Conservation (phyloP, 2,113 vertebrate genomes). For the Melanerpes aurifrons region DNA sequence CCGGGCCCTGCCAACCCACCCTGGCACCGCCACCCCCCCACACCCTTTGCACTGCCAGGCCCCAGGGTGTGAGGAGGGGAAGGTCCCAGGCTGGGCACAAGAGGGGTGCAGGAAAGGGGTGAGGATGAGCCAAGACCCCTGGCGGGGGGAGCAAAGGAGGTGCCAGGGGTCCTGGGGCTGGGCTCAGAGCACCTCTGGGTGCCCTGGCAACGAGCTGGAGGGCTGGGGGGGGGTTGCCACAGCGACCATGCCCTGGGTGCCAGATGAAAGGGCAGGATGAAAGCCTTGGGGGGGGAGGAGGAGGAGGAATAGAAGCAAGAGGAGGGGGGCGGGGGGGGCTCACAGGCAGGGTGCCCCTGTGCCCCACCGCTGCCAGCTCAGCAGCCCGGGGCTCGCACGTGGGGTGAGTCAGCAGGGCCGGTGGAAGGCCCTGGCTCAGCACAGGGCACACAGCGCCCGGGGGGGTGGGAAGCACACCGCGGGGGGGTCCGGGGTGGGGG, state of each 20-base stretch:
- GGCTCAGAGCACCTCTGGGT: background rate
- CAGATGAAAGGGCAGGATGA: conserved; percentile 12
- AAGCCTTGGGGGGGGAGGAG: background rate
- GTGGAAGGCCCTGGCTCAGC: conserved; percentile 49
- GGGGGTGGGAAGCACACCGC: too few species aligned
- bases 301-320: too few species aligned
- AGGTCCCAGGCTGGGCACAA: too few species aligned
- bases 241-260: background rate
- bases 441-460: background rate
- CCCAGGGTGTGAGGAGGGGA: background rate
- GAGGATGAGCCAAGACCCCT: background rate
- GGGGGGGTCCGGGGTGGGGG: background rate
- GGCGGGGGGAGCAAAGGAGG: background rate
- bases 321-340: too few species aligned
- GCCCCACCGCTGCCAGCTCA: background rate
- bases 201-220: background rate
- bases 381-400: background rate
- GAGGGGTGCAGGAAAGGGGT: background rate
- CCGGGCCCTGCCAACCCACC: background rate
- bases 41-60: background rate
- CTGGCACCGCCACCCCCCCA: background rate
- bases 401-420: conserved; percentile 33
- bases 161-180: background rate
- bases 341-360: background rate
- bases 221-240: background rate